Evolutionary conservation across 2,113 vertebrate genomes (phyloP).

Genomic region (Choloepus hoffmanni): DNA sequence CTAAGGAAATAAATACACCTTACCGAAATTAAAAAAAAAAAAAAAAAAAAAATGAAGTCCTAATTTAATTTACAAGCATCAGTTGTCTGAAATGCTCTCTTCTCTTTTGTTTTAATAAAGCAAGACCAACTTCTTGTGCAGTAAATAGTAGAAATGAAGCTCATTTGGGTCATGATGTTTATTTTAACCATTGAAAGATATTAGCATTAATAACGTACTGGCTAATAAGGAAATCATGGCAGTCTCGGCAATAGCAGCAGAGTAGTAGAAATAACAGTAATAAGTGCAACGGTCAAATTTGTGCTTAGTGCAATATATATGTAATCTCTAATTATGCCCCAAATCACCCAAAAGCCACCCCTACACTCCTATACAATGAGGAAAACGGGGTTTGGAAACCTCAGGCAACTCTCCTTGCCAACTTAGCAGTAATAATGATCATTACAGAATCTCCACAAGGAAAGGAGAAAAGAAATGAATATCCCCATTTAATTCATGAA

Average conservation of each 20-base stretch:
- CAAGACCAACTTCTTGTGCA: constrained; percentile 6
- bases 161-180: background rate
- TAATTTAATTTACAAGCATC: constrained; percentile 29
- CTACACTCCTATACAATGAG: background rate
- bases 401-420: background rate
- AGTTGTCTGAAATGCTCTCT: constrained; percentile 37
- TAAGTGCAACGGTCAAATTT: background rate
- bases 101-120: constrained; percentile 32
- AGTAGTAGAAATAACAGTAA: background rate
- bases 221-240: background rate
- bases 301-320: background rate
- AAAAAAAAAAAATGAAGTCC: constrained; percentile 20
- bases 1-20: constrained; percentile 50
- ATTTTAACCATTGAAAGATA: constrained; percentile 13
- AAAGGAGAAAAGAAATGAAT: background rate
- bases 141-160: constrained; percentile 7
- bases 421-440: background rate
- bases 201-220: background rate
- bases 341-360: background rate
- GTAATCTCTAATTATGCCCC: background rate
- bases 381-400: background rate
- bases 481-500: background rate
- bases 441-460: background rate
- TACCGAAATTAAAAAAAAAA: constrained; percentile 7
- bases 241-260: background rate